Percentiles rank a stretch among this genome's conserved stretches.
These are phyloP conservation scores for rat (Rattus norvegicus) DNA, from an alignment of 2,113 vertebrate genomes.

Conservation along the genomic window GRCr8 NC_086019.1:126792501-126793000, in stretches of 20 bases:
- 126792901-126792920: neutral
- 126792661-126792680: neutral
- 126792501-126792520: neutral
- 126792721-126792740: neutral
- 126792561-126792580: neutral
- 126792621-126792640: neutral
- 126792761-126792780: neutral
- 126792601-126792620: rapidly evolving
- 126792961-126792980: neutral
- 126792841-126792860: no score
- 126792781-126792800: neutral
- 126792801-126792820: neutral
- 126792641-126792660: neutral
- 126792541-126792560: rapidly evolving
- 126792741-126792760: neutral
- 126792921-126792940: neutral
- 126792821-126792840: neutral
- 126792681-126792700: neutral
- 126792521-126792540: neutral
- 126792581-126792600: neutral
- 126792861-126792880: neutral
- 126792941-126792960: neutral
- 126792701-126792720: neutral
- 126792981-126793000: neutral
- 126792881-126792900: neutral